Evolutionary conservation across 2,888 invertebrate species (phyloP).

Genomic region (Lomographa bimaculata): DNA sequence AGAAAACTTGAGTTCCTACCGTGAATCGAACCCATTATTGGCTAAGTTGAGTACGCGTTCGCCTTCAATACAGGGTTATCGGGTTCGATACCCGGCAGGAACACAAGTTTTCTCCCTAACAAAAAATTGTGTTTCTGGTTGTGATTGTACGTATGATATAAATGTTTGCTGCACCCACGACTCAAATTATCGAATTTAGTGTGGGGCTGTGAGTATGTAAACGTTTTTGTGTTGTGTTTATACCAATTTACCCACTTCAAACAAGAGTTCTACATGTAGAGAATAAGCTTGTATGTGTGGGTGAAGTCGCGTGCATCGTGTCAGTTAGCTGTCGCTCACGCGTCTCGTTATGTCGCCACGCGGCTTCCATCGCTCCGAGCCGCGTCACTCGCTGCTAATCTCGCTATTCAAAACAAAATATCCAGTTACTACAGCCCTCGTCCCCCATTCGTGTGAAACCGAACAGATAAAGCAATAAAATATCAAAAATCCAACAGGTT

Average conservation of each 20-base stretch:
- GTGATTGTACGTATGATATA: no score
- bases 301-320: slow-evolving; percentile 54
- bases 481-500: slow-evolving; percentile 43
- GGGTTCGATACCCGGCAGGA: no score
- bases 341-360: slow-evolving; percentile 74
- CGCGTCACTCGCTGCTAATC: slow-evolving; percentile 47
- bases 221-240: slow-evolving; percentile 7
- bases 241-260: neutral
- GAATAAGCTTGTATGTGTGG: slow-evolving; percentile 10
- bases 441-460: slow-evolving; percentile 39
- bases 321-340: slow-evolving; percentile 67
- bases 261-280: slow-evolving; percentile 16
- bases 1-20: no score
- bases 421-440: slow-evolving; percentile 50
- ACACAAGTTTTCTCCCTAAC: no score
- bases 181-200: no score
- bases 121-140: no score
- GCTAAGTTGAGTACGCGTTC: no score
- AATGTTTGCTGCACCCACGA: no score
- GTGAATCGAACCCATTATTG: no score
- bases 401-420: slow-evolving; percentile 60
- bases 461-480: slow-evolving; percentile 39
- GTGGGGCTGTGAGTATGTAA: no score
- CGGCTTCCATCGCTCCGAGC: slow-evolving; percentile 40
- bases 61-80: no score